Base-by-base conservation (phyloP, 2,888 invertebrate genomes). In the Mactromeris polynyma region DNA sequence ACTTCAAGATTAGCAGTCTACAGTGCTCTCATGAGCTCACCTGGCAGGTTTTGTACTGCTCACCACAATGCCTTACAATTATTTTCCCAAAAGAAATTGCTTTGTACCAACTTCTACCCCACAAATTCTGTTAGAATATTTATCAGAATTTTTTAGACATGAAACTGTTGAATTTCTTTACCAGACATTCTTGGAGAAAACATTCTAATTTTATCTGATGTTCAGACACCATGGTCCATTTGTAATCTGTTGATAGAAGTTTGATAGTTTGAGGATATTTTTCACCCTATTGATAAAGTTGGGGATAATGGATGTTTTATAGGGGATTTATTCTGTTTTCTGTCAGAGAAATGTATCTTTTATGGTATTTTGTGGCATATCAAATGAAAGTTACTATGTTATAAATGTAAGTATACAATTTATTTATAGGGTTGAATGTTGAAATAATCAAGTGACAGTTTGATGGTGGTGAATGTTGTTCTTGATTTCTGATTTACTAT, bases 341-440 rank as follows among this genome's bases (percentile, higher is more conserved):
- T 64, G 58, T 64, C 58, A 64, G 58, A 21, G 58, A 26, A 64
- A 64, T 64, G 58, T 64, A 64, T 64, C 58, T 64, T 64, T 64
- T 64, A 64, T 64, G n/a, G n/a, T 26, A 64, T 9, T 64, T 26
- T 64, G 26, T 64, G 58, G 58, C 58, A 7, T 64, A 64, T 26
- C 58, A 64, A 9, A 26, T 64, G n/a, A n/a, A 64, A 64, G n/a
- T 26, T n/a, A 64, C 58, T 64, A 64, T 26, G 26, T 26, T 1
- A 6, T 26, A 26, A 26, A 26, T 64, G 58, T n/a, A 26, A 64
- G 58, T 26, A 64, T 64, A 26, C 9, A 64, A 26, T 64, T 64
- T 64, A 26, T n/a, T 64, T 3, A 2, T 64, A 2, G n/a, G 9
- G 11, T 26, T n/a, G 58, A 26, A 7, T 64, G 58, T 64, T 26